phyloP scores from a whole-genome alignment of 2,797 vertebrate species.

The Echiichthys vipera region DNA sequence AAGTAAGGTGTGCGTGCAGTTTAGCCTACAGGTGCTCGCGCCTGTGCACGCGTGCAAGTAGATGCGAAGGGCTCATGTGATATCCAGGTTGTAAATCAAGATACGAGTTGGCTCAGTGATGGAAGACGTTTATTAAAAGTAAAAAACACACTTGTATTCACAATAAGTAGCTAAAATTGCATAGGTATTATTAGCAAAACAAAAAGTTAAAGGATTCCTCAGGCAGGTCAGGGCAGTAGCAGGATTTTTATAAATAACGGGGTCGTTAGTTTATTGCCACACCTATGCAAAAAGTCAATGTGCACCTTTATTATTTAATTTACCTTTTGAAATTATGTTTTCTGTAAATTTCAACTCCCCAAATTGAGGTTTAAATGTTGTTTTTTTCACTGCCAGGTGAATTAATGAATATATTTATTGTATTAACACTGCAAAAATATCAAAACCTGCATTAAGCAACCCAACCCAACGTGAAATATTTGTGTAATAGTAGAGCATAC shows the following conservation, averaged over 20 bases:
- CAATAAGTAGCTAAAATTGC: background rate
- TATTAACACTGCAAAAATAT: background rate
- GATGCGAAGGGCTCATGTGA: slow-evolving; percentile 16
- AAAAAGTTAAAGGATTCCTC: slow-evolving; percentile 1
- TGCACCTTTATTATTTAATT: background rate
- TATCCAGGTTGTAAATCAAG: slow-evolving; percentile 17
- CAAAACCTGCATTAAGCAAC: background rate
- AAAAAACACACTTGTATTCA: background rate
- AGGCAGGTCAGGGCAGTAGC: background rate
- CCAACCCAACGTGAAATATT: background rate
- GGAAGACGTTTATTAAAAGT: background rate
- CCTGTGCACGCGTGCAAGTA: background rate
- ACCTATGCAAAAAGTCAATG: background rate
- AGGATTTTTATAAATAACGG: background rate
- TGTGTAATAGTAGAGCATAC: background rate
- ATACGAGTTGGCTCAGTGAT: background rate
- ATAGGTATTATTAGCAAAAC: background rate
- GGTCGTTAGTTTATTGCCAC: too few species aligned
- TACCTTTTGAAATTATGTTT: background rate
- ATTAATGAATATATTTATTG: background rate
- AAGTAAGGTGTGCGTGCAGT: background rate
- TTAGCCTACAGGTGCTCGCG: background rate
- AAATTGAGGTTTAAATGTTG: background rate
- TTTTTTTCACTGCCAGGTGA: background rate
- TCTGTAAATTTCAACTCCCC: background rate